phyloP scores from a whole-genome alignment of 1,140 invertebrate species.

The Heliothis subflexa region DNA sequence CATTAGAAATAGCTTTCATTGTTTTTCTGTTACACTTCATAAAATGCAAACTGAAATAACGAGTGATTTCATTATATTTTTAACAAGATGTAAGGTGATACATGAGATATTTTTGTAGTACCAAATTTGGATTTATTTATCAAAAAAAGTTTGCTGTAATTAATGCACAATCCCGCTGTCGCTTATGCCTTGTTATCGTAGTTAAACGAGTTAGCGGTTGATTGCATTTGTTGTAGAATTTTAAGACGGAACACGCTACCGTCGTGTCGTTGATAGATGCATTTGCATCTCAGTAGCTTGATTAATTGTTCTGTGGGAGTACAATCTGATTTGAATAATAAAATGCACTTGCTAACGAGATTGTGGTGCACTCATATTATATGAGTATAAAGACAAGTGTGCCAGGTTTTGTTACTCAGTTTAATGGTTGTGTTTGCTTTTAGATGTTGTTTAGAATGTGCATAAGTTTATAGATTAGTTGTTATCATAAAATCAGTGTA shows the following conservation, averaged over 20 bases:
- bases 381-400: conserved; percentile 9
- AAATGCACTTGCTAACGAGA: conserved; percentile 31
- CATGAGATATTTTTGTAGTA: neutral
- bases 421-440: too few relatives aligned
- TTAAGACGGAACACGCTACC: conserved; percentile 59
- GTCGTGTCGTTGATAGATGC: conserved; percentile 40
- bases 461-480: too few relatives aligned
- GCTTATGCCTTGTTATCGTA: conserved; percentile 20
- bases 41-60: too few relatives aligned
- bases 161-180: neutral
- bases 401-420: neutral
- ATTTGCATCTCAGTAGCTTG: conserved; percentile 51
- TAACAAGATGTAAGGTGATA: too few relatives aligned
- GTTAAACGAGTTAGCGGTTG: conserved; percentile 54
- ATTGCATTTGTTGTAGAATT: conserved; percentile 69
- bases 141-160: neutral
- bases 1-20: too few relatives aligned
- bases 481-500: too few relatives aligned
- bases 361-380: neutral
- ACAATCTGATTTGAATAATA: conserved; percentile 35
- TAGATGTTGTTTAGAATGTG: too few relatives aligned
- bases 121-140: too few relatives aligned
- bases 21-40: too few relatives aligned
- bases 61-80: too few relatives aligned
- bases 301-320: conserved; percentile 24